Percentiles rank a stretch among this genome's conserved stretches.
These are phyloP conservation scores for Chirona hameri DNA, from an alignment of 2,888 invertebrate species.

Conservation along the genomic window DNA sequence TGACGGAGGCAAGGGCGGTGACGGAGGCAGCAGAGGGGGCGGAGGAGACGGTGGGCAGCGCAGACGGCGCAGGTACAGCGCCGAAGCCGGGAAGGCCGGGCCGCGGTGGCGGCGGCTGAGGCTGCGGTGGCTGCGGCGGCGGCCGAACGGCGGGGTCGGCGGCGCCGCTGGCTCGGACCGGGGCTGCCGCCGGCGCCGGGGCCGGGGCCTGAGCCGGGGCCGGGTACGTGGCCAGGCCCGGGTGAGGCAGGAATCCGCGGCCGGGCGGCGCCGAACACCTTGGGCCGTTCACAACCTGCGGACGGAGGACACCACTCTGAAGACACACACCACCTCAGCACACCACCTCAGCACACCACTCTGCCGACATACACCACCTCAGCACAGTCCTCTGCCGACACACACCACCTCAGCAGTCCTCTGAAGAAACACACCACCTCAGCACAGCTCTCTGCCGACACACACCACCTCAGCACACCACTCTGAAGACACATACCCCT, in stretches of 20 bases:
- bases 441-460: too few relatives aligned
- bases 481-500: too few relatives aligned
- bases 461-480: too few relatives aligned
- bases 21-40: background rate
- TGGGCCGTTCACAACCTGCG: background rate
- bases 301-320: background rate
- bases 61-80: background rate
- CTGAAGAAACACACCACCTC: too few relatives aligned
- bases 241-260: background rate
- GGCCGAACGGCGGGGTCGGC: background rate
- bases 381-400: too few relatives aligned
- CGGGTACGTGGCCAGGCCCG: slow-evolving; percentile 12
- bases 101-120: background rate
- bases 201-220: background rate
- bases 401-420: too few relatives aligned
- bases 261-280: background rate
- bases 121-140: background rate
- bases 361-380: too few relatives aligned
- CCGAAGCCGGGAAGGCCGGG: background rate
- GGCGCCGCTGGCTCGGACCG: background rate
- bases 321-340: background rate
- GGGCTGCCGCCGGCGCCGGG: background rate
- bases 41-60: background rate
- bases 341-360: background rate
- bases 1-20: background rate